These are phyloP conservation scores for Hafferia zeledoni DNA, from an alignment of 2,797 vertebrate species.

Conservation along the genomic window DNA sequence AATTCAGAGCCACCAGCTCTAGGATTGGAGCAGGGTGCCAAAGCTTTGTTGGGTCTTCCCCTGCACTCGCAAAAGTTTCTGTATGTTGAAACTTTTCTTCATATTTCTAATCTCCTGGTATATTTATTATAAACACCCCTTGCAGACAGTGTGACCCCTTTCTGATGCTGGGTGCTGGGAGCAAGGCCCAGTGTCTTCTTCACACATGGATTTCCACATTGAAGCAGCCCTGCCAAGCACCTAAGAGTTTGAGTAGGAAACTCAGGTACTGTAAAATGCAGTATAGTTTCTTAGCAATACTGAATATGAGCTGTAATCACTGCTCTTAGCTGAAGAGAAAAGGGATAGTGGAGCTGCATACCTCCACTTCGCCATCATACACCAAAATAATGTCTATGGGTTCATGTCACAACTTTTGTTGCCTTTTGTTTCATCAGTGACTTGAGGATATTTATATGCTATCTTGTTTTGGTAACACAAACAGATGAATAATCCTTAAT, in stretches of 20 bases:
- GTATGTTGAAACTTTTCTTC: neutral
- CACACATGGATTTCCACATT: neutral
- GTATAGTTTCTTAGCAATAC: neutral
- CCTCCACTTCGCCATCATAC: neutral
- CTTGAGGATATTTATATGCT: neutral
- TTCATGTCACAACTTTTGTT: neutral
- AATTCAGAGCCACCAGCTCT: neutral
- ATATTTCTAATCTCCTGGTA: neutral
- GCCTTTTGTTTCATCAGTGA: neutral
- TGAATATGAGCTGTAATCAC: neutral
- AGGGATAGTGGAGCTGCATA: neutral
- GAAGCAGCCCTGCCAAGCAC: neutral
- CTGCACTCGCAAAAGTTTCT: neutral
- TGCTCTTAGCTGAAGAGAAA: neutral
- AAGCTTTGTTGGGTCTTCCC: neutral
- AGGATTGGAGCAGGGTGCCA: fast-evolving
- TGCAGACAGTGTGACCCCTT: neutral
- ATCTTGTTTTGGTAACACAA: neutral
- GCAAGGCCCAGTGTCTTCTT: neutral
- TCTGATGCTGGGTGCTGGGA: neutral
- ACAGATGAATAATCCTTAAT: neutral
- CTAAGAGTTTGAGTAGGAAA: neutral
- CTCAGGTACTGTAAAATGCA: neutral
- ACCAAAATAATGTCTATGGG: neutral
- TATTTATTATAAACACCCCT: neutral